Base-by-base conservation (phyloP, 2,797 vertebrate species). In the Sebastes melanostomus region DNA sequence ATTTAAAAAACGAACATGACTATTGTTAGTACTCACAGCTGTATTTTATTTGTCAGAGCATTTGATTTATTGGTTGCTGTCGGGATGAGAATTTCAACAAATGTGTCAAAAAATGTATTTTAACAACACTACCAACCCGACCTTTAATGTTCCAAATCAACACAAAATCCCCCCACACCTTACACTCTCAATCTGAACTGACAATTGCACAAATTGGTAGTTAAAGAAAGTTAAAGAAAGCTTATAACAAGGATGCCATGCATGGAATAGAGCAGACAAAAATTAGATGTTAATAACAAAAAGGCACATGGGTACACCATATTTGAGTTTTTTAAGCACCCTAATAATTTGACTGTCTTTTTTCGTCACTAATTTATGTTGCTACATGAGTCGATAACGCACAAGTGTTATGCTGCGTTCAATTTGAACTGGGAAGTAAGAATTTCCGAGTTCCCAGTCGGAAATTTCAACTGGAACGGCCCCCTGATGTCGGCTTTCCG, bases 1-100 rank as follows among this genome's bases (percentile, higher is more conserved):
- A 42, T 0, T 42, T 42, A 16, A 42, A 0, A 0, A 42, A 16
- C 6, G 3, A 16, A 42, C 38, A 42, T 3, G 3, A 3, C 38
- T 16, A 42, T 16, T 0, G 38, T 42, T 42, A 42, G 38, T 42
- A 42, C 38, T 42, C 38, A 16, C 38, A 42, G 38, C 38, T 42
- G 38, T 46, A 46, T 46, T 46, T 46, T 46, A 1, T 46, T 46
- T 46, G 3, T 46, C 42, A 46, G 14, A 46, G 42, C 42, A 46
- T 18, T 46, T 46, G 42, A 46, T 18, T 46, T 46, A 0, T 46
- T 46, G 42, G 3, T 46, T 46, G 42, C 1, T 46, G 42, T 18
- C 16, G 3, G 42, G 42, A 46, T 46, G 3, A 46, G 11, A 46
- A 46, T 46, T 46, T 46, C 16, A 46, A 46, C 42, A 46, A 18